phyloP scores from a whole-genome alignment of 2,888 invertebrate genomes.

The Conistra vaccinii region DNA sequence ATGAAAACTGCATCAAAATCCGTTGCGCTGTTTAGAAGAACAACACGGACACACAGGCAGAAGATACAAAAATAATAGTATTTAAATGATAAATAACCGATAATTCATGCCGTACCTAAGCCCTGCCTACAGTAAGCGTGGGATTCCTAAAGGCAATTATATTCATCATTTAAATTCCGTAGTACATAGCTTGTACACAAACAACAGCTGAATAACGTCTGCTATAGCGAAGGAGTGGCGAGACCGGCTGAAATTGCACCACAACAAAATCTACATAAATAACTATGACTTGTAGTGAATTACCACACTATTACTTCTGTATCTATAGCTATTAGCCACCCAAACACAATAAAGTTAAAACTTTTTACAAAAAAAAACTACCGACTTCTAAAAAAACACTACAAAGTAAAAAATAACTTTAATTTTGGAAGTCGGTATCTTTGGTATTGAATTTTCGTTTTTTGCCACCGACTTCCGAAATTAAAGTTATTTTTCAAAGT shows the following conservation, averaged over 20 bases:
- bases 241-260: constrained; percentile 1
- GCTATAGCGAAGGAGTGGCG: constrained; percentile 1
- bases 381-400: no score
- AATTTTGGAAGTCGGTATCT: no score
- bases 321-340: no score
- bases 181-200: neutral
- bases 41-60: neutral
- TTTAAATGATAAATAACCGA: neutral
- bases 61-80: neutral
- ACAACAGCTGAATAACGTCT: neutral
- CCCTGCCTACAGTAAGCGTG: constrained; percentile 7
- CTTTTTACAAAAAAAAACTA: no score
- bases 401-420: no score
- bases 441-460: no score
- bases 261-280: neutral
- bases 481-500: no score
- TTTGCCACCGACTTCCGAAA: no score
- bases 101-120: neutral
- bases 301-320: no score
- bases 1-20: neutral
- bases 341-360: no score
- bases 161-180: constrained; percentile 23
- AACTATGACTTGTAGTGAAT: no score
- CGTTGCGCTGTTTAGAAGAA: neutral
- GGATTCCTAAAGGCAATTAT: constrained; percentile 5